These are phyloP conservation scores for Caenorhabditis japonica DNA, from an alignment of 2,888 invertebrate species.

Conservation along the genomic window DNA sequence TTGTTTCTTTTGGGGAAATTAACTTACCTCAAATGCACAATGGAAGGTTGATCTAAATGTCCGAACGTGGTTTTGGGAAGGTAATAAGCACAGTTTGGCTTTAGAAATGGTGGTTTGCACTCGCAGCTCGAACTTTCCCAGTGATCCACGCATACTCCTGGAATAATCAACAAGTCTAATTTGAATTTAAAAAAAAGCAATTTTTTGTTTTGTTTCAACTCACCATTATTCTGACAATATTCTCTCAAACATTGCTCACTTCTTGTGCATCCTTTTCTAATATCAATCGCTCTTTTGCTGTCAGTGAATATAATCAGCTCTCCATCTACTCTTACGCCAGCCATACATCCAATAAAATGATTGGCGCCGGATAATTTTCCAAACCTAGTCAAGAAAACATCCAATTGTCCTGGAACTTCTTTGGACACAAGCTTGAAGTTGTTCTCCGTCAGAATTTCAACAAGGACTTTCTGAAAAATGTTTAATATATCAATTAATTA, in stretches of 20 bases:
- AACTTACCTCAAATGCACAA: constrained; percentile 53
- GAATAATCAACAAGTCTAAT: background rate
- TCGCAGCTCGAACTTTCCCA: constrained; percentile 70
- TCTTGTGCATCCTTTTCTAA: constrained; percentile 63
- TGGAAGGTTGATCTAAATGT: constrained; percentile 56
- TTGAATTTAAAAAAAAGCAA: background rate
- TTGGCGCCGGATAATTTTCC: constrained; percentile 55
- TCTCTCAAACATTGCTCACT: constrained; percentile 64
- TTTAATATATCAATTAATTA: background rate
- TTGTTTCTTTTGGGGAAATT: background rate
- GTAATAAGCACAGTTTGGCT: constrained; percentile 65
- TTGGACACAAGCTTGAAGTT: constrained; percentile 20
- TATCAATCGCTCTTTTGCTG: constrained; percentile 50
- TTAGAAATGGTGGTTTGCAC: constrained; percentile 70
- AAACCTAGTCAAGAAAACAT: constrained; percentile 52
- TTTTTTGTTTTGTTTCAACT: background rate
- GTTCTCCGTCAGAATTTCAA: constrained; percentile 33
- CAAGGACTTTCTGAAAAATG: constrained; percentile 26
- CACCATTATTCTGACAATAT: constrained; percentile 67
- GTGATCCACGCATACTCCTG: constrained; percentile 68
- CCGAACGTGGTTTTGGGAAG: constrained; percentile 73
- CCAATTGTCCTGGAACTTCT: constrained; percentile 14
- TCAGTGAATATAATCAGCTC: constrained; percentile 47
- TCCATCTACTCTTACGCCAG: constrained; percentile 65
- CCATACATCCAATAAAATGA: constrained; percentile 69